Base-by-base conservation (phyloP, 2,113 vertebrate species). In the Spea bombifrons region DNA sequence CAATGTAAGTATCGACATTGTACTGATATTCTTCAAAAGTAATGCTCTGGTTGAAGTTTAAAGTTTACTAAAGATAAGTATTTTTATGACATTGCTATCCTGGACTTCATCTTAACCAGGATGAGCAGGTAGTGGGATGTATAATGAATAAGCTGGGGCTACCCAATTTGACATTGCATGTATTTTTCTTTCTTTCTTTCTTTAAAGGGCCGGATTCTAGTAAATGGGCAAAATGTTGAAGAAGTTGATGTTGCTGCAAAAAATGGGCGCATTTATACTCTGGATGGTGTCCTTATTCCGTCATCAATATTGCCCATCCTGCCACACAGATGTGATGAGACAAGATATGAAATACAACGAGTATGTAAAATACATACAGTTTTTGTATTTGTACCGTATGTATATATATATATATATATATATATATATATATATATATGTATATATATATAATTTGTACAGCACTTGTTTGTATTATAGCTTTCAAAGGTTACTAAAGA, bases 291-390 rank as follows among this genome's bases (percentile, higher is more conserved):
- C 47, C 88, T 99, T 66, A 90, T 93, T 57, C 97, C 97, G 8
- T 82, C 92, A 6, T 95, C 96, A 81, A 95, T 99, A 10, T 0
- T 90, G 69, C 97, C 96, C 0, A 88, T 98, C 81, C 88, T 98
- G 64, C 96, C 96, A 5, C 93, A 94, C 44, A 85, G 92, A 66
- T 99, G 97, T 84, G 94, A 98, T 0, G 59, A 90, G 61, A 88
- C 66, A 0, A 86, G 85, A 83, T 89, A 6, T 66, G 87, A 89
- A 45, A 12, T 87, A 12, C 30, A 82, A 80, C 76, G 71, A 93
- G 96, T 97, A 90, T 90, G 90, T 4, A 65, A 16, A 52, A 50
- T 16, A 5, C 52, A 55, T 59, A 13, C 55, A 4, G 6, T 59
- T 59, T 8, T 13, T 12, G 8, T 59, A 8, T 13, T 55, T 55